A percentile compares a stretch with the other conserved stretches of the same genome.
Evolutionary conservation across 1,140 invertebrate species (phyloP).

Genomic region (Dinoponera quadriceps): DNA sequence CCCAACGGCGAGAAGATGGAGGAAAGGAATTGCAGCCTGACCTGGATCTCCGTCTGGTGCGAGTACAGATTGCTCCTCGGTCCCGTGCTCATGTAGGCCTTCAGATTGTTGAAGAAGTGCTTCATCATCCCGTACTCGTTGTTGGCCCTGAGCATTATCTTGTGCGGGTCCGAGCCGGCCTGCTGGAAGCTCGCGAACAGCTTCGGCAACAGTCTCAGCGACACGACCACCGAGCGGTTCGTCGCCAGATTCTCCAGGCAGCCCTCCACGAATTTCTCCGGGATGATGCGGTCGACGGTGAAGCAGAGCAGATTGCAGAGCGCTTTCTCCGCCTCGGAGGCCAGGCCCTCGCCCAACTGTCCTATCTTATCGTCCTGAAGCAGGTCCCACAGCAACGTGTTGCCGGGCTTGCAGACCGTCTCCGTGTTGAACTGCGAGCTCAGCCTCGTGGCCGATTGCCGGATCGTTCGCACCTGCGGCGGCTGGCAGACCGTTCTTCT

Average conservation of each 20-base stretch:
- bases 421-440: constrained; percentile 89
- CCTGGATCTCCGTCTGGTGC: constrained; percentile 96
- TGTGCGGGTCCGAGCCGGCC: constrained; percentile 93
- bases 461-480: constrained; percentile 73
- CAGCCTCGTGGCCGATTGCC: constrained; percentile 80
- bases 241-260: constrained; percentile 95
- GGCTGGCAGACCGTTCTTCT: constrained; percentile 79
- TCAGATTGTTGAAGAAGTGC: constrained; percentile 95
- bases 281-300: constrained; percentile 94
- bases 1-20: constrained; percentile 96
- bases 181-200: constrained; percentile 96
- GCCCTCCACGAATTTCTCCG: constrained; percentile 97
- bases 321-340: constrained; percentile 96
- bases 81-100: constrained; percentile 86
- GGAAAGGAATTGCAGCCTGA: constrained; percentile 95
- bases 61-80: constrained; percentile 89
- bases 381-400: constrained; percentile 97
- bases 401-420: constrained; percentile 94
- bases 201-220: constrained; percentile 94
- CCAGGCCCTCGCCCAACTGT: constrained; percentile 94
- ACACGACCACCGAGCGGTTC: constrained; percentile 95
- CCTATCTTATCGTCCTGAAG: constrained; percentile 96
- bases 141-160: constrained; percentile 95
- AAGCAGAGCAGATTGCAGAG: constrained; percentile 95
- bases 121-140: constrained; percentile 96